Percentiles rank a stretch among this genome's conserved stretches.
Evolutionary conservation across 2,888 invertebrate species (phyloP).

Genomic region (Digitonthophagus gazella): DNA sequence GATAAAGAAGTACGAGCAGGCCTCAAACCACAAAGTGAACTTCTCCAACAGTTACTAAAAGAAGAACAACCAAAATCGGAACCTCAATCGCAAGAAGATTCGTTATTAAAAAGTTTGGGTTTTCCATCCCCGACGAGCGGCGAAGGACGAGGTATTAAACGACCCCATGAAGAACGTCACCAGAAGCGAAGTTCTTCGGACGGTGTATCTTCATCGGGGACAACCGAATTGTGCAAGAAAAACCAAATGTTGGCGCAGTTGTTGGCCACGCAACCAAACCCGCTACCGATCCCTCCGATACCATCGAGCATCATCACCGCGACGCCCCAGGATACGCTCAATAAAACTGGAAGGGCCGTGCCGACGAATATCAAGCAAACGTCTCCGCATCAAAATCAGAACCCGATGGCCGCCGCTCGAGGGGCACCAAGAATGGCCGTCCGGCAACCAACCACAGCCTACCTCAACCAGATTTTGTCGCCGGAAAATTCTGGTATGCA

Average conservation of each 20-base stretch:
- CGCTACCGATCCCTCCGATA: slow-evolving; percentile 63
- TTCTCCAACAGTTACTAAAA: slow-evolving; percentile 61
- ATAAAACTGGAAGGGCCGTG: slow-evolving; percentile 36
- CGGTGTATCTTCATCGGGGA: slow-evolving; percentile 48
- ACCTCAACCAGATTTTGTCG: slow-evolving; percentile 48
- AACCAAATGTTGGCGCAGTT: slow-evolving; percentile 84
- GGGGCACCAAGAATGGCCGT: slow-evolving; percentile 21
- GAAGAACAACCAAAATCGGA: slow-evolving; percentile 54
- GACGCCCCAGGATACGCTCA: slow-evolving; percentile 63
- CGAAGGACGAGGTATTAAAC: slow-evolving; percentile 54
- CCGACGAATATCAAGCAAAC: slow-evolving; percentile 25
- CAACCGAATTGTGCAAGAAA: slow-evolving; percentile 71
- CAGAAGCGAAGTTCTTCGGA: slow-evolving; percentile 54
- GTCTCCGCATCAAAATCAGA: slow-evolving; percentile 17
- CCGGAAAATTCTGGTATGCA: slow-evolving; percentile 30
- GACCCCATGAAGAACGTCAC: slow-evolving; percentile 63
- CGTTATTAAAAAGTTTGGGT: slow-evolving; percentile 57
- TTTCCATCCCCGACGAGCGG: slow-evolving; percentile 58
- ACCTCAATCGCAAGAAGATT: slow-evolving; percentile 54
- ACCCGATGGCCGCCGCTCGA: slow-evolving; percentile 27
- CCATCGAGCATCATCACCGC: slow-evolving; percentile 64
- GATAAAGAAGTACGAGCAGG: slow-evolving; percentile 62
- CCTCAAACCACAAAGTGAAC: slow-evolving; percentile 61
- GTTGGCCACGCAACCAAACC: slow-evolving; percentile 70
- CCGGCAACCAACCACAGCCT: slow-evolving; percentile 44